Base-by-base conservation (phyloP, 92 coral and sea anemone genomes). In the Bergia sp. region DNA sequence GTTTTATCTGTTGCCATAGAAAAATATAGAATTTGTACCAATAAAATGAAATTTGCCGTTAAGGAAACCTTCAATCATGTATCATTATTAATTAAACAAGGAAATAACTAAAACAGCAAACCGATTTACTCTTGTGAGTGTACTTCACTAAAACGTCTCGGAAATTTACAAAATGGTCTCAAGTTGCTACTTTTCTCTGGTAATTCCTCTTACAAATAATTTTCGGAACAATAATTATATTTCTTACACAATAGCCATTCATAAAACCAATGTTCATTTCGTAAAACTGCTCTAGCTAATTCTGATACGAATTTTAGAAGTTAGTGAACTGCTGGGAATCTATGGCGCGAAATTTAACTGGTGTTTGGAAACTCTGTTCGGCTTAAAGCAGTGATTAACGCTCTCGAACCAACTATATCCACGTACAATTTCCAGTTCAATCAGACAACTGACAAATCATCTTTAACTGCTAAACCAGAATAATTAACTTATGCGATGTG, bases 131-230 rank as follows among this genome's bases (percentile, higher is more conserved):
- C 29, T 41, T 41, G 16, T 20, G 11, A 76, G n/a, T 76, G 80
- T 36, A 76, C 45, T 41, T 40, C 80, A 18, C 80, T 41, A 44
- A 36, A 76, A 41, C 43, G 36, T 39, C 36, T 76, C 23, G 13
- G 45, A 42, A 76, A 42, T 38, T 20, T 18, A 50, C 41, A 76
- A 76, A 76, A 76, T 41, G 41, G 41, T 41, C 49, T 76, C 23
- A 76, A 76, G 37, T 39, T 76, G 37, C 12, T 41, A 76, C 53
- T 6, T 38, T 76, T 41, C 80, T 76, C 37, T 76, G 36, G 80
- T 76, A 40, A 40, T 41, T 76, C 50, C 80, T 76, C 80, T 21
- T 44, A 76, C 80, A 76, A 76, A 76, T 76, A 76, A 41, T 76
- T 76, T 76, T 76, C 80, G 45, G 18, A 41, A 16, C 45, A 44